Percentiles rank a stretch among this genome's conserved stretches.
Conservation (phyloP, 2,797 vertebrate genomes). For the Thamnophis elegans region DNA sequence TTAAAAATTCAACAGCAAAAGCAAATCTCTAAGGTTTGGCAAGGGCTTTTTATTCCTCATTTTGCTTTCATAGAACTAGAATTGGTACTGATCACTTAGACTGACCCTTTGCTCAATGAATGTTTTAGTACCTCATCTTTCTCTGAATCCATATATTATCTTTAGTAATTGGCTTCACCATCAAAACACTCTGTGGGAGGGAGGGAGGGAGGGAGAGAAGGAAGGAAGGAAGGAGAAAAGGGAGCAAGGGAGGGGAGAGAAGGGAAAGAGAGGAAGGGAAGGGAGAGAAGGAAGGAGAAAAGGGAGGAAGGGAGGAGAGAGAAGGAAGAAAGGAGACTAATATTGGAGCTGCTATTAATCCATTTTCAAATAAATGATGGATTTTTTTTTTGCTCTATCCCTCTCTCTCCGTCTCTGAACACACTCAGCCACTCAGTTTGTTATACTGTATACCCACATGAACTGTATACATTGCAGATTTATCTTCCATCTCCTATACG, state of each 20-base stretch:
- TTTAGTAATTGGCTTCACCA: background rate
- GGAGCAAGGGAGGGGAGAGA: no score
- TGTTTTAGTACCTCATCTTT: background rate
- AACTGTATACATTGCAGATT: background rate
- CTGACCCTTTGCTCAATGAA: background rate
- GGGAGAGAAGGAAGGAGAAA: background rate
- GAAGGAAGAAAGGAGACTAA: background rate
- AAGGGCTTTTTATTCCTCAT: background rate
- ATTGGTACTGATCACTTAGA: background rate
- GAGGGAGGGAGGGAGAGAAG: background rate
- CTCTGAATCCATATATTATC: background rate
- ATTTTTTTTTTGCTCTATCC: background rate
- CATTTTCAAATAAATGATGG: background rate
- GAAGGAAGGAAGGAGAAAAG: no score
- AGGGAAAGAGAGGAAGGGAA: background rate
- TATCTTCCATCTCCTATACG: background rate
- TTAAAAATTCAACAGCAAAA: background rate
- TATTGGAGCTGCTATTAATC: background rate
- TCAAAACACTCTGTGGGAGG: background rate
- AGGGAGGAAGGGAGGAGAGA: no score
- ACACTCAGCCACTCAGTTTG: background rate
- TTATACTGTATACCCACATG: background rate
- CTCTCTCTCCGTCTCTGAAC: background rate
- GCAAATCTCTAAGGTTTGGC: background rate
- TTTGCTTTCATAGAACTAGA: background rate